These are phyloP conservation scores for Propithecus deckenii DNA, from an alignment of 2,797 vertebrate genomes.

Conservation along the genomic window DNA sequence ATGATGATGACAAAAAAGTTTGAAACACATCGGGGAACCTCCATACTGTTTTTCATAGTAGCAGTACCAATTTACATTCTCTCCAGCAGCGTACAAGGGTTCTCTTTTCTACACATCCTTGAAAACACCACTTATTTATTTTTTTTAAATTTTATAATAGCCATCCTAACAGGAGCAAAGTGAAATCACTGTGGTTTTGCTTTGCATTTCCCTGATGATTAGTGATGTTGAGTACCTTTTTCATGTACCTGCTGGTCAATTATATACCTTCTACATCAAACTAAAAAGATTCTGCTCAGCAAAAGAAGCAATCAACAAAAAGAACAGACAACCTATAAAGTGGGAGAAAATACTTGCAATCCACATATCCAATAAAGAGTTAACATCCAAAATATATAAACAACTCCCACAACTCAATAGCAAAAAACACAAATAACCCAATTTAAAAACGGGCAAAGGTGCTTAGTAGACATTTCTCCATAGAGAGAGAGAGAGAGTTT, in stretches of 20 bases:
- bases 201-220: too few relatives aligned
- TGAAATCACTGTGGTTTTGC: neutral
- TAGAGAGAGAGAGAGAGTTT: neutral
- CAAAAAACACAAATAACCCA: neutral
- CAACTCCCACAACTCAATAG: neutral
- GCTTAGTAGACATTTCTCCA: neutral
- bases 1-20: neutral
- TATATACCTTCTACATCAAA: neutral
- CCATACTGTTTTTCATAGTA: neutral
- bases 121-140: neutral
- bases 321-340: too few relatives aligned
- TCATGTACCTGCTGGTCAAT: neutral
- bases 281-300: too few relatives aligned
- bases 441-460: neutral
- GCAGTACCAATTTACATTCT: too few relatives aligned
- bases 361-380: too few relatives aligned
- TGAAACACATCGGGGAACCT: neutral
- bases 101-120: neutral
- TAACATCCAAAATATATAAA: neutral
- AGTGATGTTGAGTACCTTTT: too few relatives aligned
- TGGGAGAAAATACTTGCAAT: neutral
- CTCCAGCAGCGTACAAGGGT: rapidly evolving
- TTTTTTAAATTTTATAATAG: neutral
- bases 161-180: neutral
- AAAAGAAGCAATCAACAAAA: neutral